Conservation (phyloP, 2,888 invertebrate species). For the Sarcophaga subvicina region DNA sequence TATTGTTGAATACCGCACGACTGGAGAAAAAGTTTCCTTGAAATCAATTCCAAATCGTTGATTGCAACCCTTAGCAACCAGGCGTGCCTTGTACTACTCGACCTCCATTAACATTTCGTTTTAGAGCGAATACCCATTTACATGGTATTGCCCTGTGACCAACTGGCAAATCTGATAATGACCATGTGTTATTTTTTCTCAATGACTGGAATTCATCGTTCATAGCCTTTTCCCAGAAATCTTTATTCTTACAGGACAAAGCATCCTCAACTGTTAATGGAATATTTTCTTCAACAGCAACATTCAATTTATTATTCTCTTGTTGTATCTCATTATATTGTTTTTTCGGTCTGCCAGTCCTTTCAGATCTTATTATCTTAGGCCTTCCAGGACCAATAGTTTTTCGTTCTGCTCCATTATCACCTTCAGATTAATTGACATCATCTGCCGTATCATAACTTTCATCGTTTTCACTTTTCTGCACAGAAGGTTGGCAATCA, state of each 20-base stretch:
- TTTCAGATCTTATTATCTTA: neutral
- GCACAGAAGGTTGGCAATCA: neutral
- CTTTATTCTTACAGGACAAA: neutral
- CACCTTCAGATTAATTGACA: neutral
- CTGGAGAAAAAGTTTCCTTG: too few relatives aligned
- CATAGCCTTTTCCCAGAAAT: slow-evolving; percentile 7
- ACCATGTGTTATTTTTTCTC: slow-evolving; percentile 28
- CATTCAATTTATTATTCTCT: neutral
- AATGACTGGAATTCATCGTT: neutral
- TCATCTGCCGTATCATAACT: slow-evolving; percentile 36
- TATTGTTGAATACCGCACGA: too few relatives aligned
- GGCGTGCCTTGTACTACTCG: slow-evolving; percentile 39
- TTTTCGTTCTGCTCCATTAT: neutral
- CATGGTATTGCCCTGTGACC: slow-evolving; percentile 46
- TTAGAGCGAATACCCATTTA: slow-evolving; percentile 55
- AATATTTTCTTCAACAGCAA: slow-evolving; percentile 25
- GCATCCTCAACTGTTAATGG: slow-evolving; percentile 22
- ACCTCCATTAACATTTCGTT: slow-evolving; percentile 58
- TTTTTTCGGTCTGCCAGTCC: neutral
- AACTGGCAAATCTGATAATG: slow-evolving; percentile 30
- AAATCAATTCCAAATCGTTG: too few relatives aligned
- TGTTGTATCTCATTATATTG: neutral
- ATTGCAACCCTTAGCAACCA: too few relatives aligned
- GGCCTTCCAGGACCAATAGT: neutral
- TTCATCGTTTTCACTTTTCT: neutral